A percentile compares a stretch with the other conserved stretches of the same genome.
phyloP scores from a whole-genome alignment of 2,797 vertebrate species.

The Ciconia nigra region DNA sequence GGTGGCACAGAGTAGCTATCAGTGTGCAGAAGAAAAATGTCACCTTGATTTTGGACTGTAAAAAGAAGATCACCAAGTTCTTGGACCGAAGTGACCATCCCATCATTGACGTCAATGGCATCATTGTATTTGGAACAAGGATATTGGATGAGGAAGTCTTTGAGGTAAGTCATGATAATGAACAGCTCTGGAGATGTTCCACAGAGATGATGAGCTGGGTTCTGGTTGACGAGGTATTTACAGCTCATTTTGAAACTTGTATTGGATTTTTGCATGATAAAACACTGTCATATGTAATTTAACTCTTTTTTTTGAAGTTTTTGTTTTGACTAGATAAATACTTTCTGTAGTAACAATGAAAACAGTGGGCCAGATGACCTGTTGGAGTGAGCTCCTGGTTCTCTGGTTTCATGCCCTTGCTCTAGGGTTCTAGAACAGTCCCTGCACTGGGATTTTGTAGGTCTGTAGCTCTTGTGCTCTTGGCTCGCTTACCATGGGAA shows the following conservation, averaged over 20 bases:
- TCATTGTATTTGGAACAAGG: conserved; percentile 94
- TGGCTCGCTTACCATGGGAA: fast-evolving
- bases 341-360: fast-evolving
- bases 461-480: neutral
- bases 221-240: fast-evolving
- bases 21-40: conserved; percentile 93
- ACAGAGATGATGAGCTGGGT: neutral
- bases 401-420: neutral
- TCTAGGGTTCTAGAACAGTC: neutral
- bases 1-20: conserved; percentile 96
- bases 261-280: fast-evolving
- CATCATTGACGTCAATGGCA: conserved; percentile 93
- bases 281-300: fast-evolving
- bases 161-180: conserved; percentile 79
- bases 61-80: conserved; percentile 88
- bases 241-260: fast-evolving
- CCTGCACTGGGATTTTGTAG: neutral
- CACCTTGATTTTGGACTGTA: conserved; percentile 95
- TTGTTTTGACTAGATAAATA: fast-evolving
- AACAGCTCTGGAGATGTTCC: neutral
- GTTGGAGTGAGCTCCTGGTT: neutral
- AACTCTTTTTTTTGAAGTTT: neutral
- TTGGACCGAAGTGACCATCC: conserved; percentile 86
- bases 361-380: fast-evolving
- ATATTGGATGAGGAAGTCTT: conserved; percentile 98